These are phyloP conservation scores for Nomada ferruginata DNA, from an alignment of 2,888 invertebrate species.

Conservation along the genomic window DNA sequence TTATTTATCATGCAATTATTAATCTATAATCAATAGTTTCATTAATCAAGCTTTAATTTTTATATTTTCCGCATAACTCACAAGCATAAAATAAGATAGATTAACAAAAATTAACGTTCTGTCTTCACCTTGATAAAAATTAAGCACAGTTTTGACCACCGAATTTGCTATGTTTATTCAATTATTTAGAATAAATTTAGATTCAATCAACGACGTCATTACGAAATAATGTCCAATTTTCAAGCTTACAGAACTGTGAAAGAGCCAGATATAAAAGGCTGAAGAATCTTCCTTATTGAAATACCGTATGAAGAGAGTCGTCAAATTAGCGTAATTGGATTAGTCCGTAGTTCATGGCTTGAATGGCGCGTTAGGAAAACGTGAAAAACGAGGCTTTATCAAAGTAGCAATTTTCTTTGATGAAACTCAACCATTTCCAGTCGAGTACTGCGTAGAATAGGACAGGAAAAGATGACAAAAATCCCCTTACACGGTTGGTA, in stretches of 20 bases:
- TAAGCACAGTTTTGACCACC: background rate
- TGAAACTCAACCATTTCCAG: background rate
- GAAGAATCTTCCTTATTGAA: slow-evolving; percentile 20
- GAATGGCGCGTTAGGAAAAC: slow-evolving; percentile 37
- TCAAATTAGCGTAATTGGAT: slow-evolving; percentile 60
- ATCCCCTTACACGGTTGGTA: background rate
- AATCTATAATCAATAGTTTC: too few relatives aligned
- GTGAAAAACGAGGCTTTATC: slow-evolving; percentile 25
- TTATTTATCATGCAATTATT: too few relatives aligned
- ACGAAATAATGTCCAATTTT: slow-evolving; percentile 25
- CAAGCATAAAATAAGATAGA: background rate
- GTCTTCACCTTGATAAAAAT: background rate
- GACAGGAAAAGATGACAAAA: background rate
- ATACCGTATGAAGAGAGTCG: slow-evolving; percentile 25
- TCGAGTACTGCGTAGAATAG: background rate
- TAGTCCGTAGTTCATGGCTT: slow-evolving; percentile 22
- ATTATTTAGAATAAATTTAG: slow-evolving; percentile 1
- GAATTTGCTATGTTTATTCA: background rate
- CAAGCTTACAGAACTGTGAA: background rate
- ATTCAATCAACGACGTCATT: background rate
- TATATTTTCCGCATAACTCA: background rate
- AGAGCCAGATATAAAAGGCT: background rate
- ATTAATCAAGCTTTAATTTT: too few relatives aligned
- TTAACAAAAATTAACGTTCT: background rate
- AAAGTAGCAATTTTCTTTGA: slow-evolving; percentile 33